phyloP scores from a whole-genome alignment of 2,888 invertebrate species.

The Linyphia triangularis region DNA sequence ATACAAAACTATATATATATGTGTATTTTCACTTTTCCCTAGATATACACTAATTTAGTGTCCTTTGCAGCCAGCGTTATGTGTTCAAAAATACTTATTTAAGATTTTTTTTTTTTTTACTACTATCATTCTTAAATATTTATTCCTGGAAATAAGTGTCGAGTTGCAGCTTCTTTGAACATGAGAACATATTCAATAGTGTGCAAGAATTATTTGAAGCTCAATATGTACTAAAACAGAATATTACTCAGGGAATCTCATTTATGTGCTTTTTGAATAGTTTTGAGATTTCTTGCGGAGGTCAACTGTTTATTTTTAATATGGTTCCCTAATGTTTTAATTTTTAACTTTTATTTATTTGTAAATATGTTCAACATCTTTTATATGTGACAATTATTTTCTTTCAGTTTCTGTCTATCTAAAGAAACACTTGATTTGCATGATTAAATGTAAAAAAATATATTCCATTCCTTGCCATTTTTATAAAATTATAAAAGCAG shows the following conservation, averaged over 20 bases:
- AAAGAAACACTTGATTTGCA: conserved; percentile 15
- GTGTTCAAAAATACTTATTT: background rate
- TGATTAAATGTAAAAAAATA: conserved; percentile 7
- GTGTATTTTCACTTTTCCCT: background rate
- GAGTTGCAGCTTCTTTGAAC: too few species aligned
- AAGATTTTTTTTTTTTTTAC: too few species aligned
- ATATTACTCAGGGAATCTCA: conserved; percentile 8
- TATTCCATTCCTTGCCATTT: background rate
- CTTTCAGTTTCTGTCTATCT: background rate
- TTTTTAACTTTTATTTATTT: conserved; percentile 44
- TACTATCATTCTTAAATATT: background rate
- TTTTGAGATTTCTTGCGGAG: background rate
- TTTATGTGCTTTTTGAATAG: background rate
- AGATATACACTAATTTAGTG: background rate
- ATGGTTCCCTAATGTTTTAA: conserved; percentile 2
- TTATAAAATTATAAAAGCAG: background rate
- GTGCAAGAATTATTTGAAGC: background rate
- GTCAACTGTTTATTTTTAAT: background rate
- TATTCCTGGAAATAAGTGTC: too few species aligned
- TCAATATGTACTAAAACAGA: background rate
- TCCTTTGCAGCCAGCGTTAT: background rate
- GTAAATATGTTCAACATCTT: conserved; percentile 30
- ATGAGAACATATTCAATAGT: background rate
- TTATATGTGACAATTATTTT: background rate
- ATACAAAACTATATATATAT: too few species aligned